Conservation (phyloP, 53 echinoderm and acorn worm species). For the Actinopyga echinites region DNA sequence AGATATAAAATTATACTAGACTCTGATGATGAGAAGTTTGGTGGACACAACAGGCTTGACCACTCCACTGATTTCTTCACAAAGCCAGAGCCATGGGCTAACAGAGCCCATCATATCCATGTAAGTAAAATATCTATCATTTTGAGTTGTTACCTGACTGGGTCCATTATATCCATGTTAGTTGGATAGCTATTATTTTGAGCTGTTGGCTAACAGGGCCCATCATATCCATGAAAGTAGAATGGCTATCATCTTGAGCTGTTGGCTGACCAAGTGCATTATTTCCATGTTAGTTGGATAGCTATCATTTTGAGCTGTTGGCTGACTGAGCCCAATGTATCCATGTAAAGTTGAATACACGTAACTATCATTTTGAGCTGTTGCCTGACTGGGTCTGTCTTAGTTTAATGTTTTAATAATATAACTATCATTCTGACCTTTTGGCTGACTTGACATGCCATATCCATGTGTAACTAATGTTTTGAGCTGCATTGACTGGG, state of each 20-base stretch:
- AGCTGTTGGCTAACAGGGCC: not conserved
- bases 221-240: not conserved
- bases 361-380: not conserved
- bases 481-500: not conserved
- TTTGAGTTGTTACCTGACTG: not conserved
- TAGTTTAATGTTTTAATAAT: not conserved
- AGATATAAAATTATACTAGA: conserved; percentile 93
- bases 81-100: conserved; percentile 59
- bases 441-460: not conserved
- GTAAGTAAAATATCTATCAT: conserved; percentile 32
- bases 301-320: not conserved
- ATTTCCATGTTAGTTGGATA: not conserved
- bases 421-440: not conserved
- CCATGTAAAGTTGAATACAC: not conserved
- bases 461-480: not conserved
- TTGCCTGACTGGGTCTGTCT: not conserved
- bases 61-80: conserved; percentile 74
- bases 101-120: conserved; percentile 69
- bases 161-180: conserved; percentile 2
- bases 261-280: not conserved
- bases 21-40: conserved; percentile 82
- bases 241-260: not conserved
- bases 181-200: not conserved
- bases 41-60: conserved; percentile 82
- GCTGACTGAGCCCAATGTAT: not conserved